Evolutionary conservation across 30 jellyfish, hydroid and myxozoan genomes (phyloP).

Genomic region (Chrysaora quinquecirrha): DNA sequence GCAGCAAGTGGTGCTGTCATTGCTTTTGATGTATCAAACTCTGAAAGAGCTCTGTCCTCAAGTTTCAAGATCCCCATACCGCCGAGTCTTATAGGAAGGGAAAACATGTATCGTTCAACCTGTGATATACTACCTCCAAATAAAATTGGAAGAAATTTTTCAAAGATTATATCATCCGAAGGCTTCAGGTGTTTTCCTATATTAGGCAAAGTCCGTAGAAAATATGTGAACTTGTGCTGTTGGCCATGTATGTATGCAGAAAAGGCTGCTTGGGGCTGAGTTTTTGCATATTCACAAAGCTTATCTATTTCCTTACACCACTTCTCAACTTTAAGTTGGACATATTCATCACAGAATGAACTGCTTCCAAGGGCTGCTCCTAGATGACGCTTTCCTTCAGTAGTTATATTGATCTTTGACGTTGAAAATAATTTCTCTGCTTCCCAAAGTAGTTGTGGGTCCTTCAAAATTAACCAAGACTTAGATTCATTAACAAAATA

Average conservation of each 20-base stretch:
- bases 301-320: constrained; percentile 23
- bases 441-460: not conserved
- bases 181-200: constrained; percentile 1
- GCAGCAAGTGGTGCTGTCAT: too few species aligned
- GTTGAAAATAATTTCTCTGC: constrained; percentile 10
- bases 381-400: constrained; percentile 6
- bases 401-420: not conserved
- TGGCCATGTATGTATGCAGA: constrained; percentile 1
- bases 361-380: constrained; percentile 27
- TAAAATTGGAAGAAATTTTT: not conserved
- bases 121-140: constrained; percentile 7
- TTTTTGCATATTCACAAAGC: constrained; percentile 1
- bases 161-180: not conserved
- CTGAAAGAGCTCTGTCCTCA: not conserved
- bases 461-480: constrained; percentile 26
- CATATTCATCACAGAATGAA: not conserved
- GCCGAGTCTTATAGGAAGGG: constrained; percentile 4
- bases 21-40: not conserved
- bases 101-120: not conserved
- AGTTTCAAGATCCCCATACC: not conserved
- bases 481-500: constrained; percentile 18
- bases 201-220: constrained; percentile 1
- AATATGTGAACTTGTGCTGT: constrained; percentile 1
- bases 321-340: not conserved
- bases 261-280: constrained; percentile 20